Evolutionary conservation across 2,888 invertebrate species (phyloP), one percentile per base, ranked within the genome.

Genomic region (Ophion slaviceki): DNA sequence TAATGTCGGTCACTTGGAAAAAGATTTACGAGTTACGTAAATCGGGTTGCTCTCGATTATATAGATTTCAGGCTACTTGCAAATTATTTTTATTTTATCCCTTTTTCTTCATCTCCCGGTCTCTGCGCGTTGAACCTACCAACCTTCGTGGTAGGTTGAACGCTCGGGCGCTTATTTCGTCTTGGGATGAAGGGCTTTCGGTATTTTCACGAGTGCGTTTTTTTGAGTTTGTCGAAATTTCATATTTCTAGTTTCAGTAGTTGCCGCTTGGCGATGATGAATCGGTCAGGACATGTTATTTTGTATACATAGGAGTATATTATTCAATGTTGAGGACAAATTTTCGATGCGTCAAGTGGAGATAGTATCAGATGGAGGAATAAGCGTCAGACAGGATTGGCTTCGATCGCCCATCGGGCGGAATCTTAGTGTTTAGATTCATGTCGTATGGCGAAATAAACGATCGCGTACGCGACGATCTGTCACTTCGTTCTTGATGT

Each of bases 21-120:
- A 62, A 80, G 59, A 80, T 59, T 76, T 70, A 75, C 72, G 83
- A 72, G 74, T 72, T 74, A 64, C 67, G 66, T 78, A 57, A 79
- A 57, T 79, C 47, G 72, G 36, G 47, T 57, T 61, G 32, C 45
- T 66, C 78, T 68, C 66, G 32, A 74, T 67, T 36, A 47, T 28
- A 62, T 83, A 74, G 74, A 47, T 53, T 53, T 5, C 53, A 53
- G 53, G 53, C 53, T 53, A 53, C 53, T 14, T 53, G 53, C 53
- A 53, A 53, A 53, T 53, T 53, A 53, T 17, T 53, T 53, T 53
- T 17, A 14, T 53, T 14, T 47, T 14, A 17, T 14, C 2, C 14
- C 17, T 53, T 53, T 53, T 53, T 53, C 53, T 1, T 53, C 17
- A 53, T 53, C 53, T 17, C 14, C 17, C 2, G 0, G 53, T 17